Percentiles rank a stretch among this genome's conserved stretches.
Conservation (phyloP, 2,113 vertebrate species). For the Furnarius figulus region DNA sequence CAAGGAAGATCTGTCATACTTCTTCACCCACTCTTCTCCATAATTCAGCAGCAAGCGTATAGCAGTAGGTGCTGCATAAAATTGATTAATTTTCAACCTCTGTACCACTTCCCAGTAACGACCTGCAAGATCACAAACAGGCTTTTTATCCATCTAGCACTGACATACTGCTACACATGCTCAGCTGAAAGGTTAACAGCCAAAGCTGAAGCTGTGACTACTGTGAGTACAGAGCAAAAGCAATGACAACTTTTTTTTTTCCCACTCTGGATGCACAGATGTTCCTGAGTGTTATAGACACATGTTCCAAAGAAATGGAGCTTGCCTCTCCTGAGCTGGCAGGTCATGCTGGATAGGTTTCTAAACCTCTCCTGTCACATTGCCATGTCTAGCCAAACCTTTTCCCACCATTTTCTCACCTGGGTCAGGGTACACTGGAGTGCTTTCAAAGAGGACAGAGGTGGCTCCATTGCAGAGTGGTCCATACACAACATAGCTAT, state of each 20-base stretch:
- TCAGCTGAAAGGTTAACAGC: background rate
- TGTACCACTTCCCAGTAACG: constrained; percentile 92
- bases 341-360: background rate
- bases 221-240: background rate
- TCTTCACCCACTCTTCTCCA: constrained; percentile 87
- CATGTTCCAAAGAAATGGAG: background rate
- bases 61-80: constrained; percentile 90
- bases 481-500: constrained; percentile 93
- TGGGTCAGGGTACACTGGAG: constrained; percentile 89
- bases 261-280: background rate
- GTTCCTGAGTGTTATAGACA: background rate
- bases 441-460: constrained; percentile 92
- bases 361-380: background rate
- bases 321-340: background rate
- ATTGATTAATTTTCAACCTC: constrained; percentile 88
- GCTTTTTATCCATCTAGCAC: background rate
- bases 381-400: background rate
- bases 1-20: constrained; percentile 89
- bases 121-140: constrained; percentile 71
- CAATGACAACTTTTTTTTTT: background rate
- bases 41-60: constrained; percentile 87
- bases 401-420: constrained; percentile 74
- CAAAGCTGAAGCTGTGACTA: background rate
- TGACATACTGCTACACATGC: background rate
- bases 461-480: constrained; percentile 91